Base-by-base conservation (phyloP, 2,113 vertebrate species). In the Orthonyx spaldingii region DNA sequence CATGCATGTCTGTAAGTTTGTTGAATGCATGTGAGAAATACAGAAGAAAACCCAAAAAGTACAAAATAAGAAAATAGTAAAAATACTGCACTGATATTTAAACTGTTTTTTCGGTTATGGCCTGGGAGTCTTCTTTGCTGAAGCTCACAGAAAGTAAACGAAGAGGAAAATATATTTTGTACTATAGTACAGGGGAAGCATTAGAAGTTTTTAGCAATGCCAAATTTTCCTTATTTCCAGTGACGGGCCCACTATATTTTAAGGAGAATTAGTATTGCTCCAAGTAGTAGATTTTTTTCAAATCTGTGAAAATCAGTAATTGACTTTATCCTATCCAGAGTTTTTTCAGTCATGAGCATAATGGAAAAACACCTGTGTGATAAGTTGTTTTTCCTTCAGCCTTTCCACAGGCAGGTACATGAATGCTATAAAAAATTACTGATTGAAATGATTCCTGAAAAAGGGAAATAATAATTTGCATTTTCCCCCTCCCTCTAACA, bases 401-500 rank as follows among this genome's bases (percentile, higher is more conserved):
- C 30, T 64, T 76, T 63, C 16, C 52, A 18, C 47, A 21, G 35
- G 1, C 60, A 70, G 59, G 22, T 27, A 35, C 16, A 10, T 19
- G 49, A 22, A 26, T 16, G 28, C 39, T 70, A 3, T 24, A 15
- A 66, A 77, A 64, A 61, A 19, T 3, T 47, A 14, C 15, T 52
- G 26, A 19, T 71, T 37, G 33, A 74, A 92, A 39, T 63, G 7
- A 30, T 71, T 92, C 13, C 52, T 87, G 33, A 60, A 49, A 28
- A 91, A 74, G 10, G 4, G 9, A 93, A 70, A 32, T 90, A 63
- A 90, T 32, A 30, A 57, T 33, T 96, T 89, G 84, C 1, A 0
- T 80, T 91, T 95, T 32, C 24, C 11, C 5, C 9, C 7, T 82
- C 56, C 72, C 27, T 44, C 1, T 50, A 78, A 81, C 98, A 99